A percentile compares a stretch with the other conserved stretches of the same genome.
Conservation (phyloP, 2,797 vertebrate species). For the Lophius americanus region DNA sequence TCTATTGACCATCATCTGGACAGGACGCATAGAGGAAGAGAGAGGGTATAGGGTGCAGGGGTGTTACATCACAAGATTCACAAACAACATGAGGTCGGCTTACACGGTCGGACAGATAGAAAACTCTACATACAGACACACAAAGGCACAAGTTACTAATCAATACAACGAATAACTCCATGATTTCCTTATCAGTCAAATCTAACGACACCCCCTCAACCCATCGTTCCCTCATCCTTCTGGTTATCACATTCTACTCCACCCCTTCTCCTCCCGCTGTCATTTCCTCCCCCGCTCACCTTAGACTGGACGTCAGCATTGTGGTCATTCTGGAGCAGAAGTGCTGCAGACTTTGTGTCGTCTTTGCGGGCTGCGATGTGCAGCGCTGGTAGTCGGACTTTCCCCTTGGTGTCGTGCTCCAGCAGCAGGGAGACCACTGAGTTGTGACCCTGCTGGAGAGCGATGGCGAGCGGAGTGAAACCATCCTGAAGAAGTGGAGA, state of each 20-base stretch:
- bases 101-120: slow-evolving; percentile 22
- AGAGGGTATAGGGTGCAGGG: slow-evolving; percentile 50
- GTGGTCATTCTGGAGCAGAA: slow-evolving; percentile 96
- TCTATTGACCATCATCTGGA: slow-evolving; percentile 99
- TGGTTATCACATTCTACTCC: not conserved
- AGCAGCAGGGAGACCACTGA: slow-evolving; percentile 93
- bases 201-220: not conserved
- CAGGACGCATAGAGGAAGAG: slow-evolving; percentile 81
- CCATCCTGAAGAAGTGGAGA: slow-evolving; percentile 83
- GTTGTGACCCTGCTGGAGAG: slow-evolving; percentile 96
- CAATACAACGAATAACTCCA: too few species aligned
- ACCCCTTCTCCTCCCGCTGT: not conserved
- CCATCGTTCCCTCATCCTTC: not conserved
- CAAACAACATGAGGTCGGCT: slow-evolving; percentile 37
- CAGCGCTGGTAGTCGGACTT: slow-evolving; percentile 92
- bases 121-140: slow-evolving; percentile 8
- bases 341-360: slow-evolving; percentile 94
- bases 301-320: slow-evolving; percentile 98
- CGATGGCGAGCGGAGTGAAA: slow-evolving; percentile 94
- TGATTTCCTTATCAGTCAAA: not conserved
- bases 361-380: slow-evolving; percentile 97
- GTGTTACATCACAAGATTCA: slow-evolving; percentile 59
- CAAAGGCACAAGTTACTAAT: too few species aligned
- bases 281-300: slow-evolving; percentile 75
- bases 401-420: slow-evolving; percentile 98